These are phyloP conservation scores for Planococcus citri DNA, from an alignment of 1,140 invertebrate genomes.

Conservation along the genomic window DNA sequence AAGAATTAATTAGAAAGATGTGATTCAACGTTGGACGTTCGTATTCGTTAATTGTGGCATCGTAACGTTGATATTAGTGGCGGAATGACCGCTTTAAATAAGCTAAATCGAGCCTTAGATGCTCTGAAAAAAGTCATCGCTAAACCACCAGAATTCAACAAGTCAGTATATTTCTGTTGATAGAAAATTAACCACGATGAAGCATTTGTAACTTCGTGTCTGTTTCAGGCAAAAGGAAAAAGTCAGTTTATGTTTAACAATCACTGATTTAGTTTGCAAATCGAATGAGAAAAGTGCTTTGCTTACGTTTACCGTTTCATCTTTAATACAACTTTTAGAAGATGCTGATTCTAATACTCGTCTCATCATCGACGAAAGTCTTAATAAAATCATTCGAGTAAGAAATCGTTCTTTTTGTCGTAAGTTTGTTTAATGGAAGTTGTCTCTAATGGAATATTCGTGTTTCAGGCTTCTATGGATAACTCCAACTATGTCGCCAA, in stretches of 20 bases:
- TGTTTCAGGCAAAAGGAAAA: slow-evolving; percentile 53
- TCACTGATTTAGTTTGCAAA: slow-evolving; percentile 53
- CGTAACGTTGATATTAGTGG: no score
- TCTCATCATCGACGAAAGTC: slow-evolving; percentile 64
- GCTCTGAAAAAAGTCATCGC: background rate
- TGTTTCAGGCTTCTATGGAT: background rate
- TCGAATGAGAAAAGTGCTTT: slow-evolving; percentile 40
- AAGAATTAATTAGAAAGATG: no score
- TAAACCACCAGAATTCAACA: slow-evolving; percentile 4
- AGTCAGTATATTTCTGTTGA: background rate
- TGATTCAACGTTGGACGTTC: no score
- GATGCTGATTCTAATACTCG: slow-evolving; percentile 63
- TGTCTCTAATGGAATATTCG: background rate
- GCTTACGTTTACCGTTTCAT: slow-evolving; percentile 55
- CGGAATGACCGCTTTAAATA: background rate
- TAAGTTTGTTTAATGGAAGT: background rate
- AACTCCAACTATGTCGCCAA: slow-evolving; percentile 32
- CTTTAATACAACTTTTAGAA: slow-evolving; percentile 55
- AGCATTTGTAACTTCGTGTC: slow-evolving; percentile 27
- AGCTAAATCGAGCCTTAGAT: background rate
- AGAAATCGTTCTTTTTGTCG: slow-evolving; percentile 26
- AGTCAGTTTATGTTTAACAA: slow-evolving; percentile 48
- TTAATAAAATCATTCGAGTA: slow-evolving; percentile 65
- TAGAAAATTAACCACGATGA: no score
- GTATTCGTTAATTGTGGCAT: no score